A percentile compares a stretch with the other conserved stretches of the same genome.
Conservation (phyloP, 2,888 invertebrate genomes). For the Diadegma fenestrale region DNA sequence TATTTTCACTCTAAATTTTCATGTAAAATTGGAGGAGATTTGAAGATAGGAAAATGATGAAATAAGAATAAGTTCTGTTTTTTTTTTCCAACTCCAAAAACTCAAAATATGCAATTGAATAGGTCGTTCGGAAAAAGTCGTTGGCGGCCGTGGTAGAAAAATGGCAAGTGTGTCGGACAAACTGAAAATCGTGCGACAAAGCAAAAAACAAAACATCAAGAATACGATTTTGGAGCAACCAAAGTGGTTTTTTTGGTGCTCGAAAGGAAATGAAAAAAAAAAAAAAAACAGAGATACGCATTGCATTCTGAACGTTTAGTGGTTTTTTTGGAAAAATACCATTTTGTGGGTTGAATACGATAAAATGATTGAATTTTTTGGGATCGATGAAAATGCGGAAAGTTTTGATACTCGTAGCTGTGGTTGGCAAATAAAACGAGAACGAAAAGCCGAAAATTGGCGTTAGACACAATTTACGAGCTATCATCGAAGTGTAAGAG, state of each 20-base stretch:
- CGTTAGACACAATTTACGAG: background rate
- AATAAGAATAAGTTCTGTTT: no score
- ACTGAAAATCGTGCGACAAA: background rate
- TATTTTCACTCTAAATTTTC: background rate
- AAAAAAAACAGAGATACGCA: background rate
- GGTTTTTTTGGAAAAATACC: background rate
- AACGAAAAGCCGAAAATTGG: background rate
- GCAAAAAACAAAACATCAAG: background rate
- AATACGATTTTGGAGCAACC: background rate
- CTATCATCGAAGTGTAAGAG: background rate
- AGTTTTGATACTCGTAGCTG: slow-evolving; percentile 11
- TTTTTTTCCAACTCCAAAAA: background rate
- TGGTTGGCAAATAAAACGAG: background rate
- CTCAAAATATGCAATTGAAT: background rate
- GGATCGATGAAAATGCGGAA: background rate
- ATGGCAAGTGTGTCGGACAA: background rate
- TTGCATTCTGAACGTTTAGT: background rate
- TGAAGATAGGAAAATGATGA: no score
- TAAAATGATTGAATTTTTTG: background rate
- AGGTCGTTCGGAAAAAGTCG: background rate
- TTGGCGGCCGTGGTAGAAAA: background rate
- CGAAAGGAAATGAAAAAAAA: background rate
- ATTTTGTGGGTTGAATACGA: background rate
- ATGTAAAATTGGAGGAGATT: no score
- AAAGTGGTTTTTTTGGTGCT: background rate